Conservation (phyloP, 2,113 vertebrate genomes). For the Tamias sibiricus region DNA sequence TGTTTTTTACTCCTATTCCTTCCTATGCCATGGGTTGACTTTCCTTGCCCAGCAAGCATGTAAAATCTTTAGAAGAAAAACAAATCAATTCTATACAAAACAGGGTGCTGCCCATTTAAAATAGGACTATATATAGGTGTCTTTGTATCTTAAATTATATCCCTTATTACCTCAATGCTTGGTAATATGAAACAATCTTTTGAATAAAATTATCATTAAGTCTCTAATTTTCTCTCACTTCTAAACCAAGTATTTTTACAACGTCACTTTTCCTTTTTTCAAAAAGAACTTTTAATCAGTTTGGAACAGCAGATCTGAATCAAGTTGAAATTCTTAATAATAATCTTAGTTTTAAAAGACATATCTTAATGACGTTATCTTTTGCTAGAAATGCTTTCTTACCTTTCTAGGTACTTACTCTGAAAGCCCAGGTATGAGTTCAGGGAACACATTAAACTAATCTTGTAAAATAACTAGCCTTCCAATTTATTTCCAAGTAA, state of each 20-base stretch:
- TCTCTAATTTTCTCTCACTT: not conserved
- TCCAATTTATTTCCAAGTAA: slow-evolving; percentile 57
- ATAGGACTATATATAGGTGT: not conserved
- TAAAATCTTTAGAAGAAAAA: not conserved
- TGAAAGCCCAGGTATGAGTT: not conserved
- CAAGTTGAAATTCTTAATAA: slow-evolving; percentile 30
- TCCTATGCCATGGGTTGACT: not conserved
- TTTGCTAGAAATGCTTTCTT: not conserved
- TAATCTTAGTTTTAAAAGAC: slow-evolving; percentile 16
- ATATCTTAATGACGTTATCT: not conserved
- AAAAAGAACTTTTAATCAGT: not conserved
- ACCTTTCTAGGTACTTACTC: fast-evolving
- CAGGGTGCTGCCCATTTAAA: not conserved
- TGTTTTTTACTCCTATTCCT: not conserved
- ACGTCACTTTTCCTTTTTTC: not conserved
- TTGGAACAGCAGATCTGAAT: not conserved
- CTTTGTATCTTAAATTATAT: not conserved
- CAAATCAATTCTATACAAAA: not conserved
- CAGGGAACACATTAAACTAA: not conserved
- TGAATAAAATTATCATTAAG: not conserved
- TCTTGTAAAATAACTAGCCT: slow-evolving; percentile 44
- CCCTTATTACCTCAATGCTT: not conserved
- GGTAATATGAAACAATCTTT: not conserved
- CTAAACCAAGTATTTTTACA: not conserved
- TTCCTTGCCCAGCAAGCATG: not conserved